Evolutionary conservation across 2,113 vertebrate genomes (phyloP), one percentile per base, ranked within the genome.

Genomic region (Perognathus longimembris): DNA sequence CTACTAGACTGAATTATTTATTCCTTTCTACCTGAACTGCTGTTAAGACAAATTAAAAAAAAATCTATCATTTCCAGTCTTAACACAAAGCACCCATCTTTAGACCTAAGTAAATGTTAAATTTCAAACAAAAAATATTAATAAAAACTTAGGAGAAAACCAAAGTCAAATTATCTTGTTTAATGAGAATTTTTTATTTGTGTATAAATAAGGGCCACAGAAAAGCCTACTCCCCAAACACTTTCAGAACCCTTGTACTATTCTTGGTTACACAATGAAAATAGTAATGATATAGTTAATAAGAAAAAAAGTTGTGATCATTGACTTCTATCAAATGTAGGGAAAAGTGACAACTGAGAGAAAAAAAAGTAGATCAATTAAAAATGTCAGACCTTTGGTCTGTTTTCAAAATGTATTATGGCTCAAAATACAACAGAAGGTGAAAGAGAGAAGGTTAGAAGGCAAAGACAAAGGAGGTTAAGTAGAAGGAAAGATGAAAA

Each of bases 41-140:
- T 57, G 64, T 2, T 30, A 89, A 94, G 61, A 91, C 7, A 95
- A 92, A 91, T 7, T 76, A 45, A 12, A 45, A n/a, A 93, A 94
- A 94, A 11, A 26, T 42, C 63, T 61, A 24, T 50, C 63, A 77
- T 87, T 90, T 74, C 45, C 30, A 91, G 66, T 88, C 88, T 76
- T 26, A 30, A 91, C 92, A 93, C 84, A 80, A 73, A 28, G 17
- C 12, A 59, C 63, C 92, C 63, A 89, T 75, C 32, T 90, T 95
- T 79, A 86, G 7, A 74, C 76, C 61, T 64, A 93, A 95, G 54
- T 26, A 87, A 90, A 81, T 17, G 92, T 75, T 92, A 95, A 78
- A 83, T 85, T 96, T 92, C 59, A 96, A 78, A 92, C n/a, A 71
- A 92, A 95, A 61, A 78, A 94, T 92, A 87, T 64, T 92, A 91